Evolutionary conservation across 1,140 invertebrate genomes (phyloP), one percentile per base, ranked within the genome.

Genomic region (Manduca sexta): DNA sequence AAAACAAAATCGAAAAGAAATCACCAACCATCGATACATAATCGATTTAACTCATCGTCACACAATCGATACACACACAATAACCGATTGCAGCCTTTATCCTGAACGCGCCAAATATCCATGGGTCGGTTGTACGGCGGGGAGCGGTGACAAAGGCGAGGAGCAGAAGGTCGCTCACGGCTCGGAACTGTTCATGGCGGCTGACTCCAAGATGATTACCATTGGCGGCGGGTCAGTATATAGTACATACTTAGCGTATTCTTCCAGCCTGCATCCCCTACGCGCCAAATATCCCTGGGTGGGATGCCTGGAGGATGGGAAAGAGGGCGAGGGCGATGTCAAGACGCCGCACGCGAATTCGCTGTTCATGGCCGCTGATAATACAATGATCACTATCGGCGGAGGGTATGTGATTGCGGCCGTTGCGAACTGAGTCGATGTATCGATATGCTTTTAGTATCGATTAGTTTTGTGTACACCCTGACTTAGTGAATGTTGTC

Each of bases 161-260:
- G 88, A 89, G 52, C 83, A 84, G 34, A 88, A 88, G 60, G 88
- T 95, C 26, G 89, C 91, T 50, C 94, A 95, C 86, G 92, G 92
- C 56, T 92, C 93, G 13, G 95, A 97, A 74, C 89, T 98, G n/a
- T 99, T 98, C 78, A 97, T 98, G 94, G 95, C 96, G 52, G 97
- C 96, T 18, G 96, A 98, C 88, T 90, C 92, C 33, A 93, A 93
- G 77, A 97, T 97, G 93, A 94, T 98, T 52, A 96, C 95, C 34
- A 94, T 98, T 66, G 91, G 75, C 15, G 78, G 76, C 42, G 78
- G 78, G 74, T 82, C 56, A 69, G 70, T 70, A n/a, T 21, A 21
- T 11, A 46, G 2, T 13, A 37, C 30, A 16, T 12, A 16, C 6
- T 15, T 14, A 13, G 16, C 41, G n/a, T 18, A 8, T 10, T 48